Conservation (phyloP, 1,140 invertebrate genomes). For the Megathymus violae region DNA sequence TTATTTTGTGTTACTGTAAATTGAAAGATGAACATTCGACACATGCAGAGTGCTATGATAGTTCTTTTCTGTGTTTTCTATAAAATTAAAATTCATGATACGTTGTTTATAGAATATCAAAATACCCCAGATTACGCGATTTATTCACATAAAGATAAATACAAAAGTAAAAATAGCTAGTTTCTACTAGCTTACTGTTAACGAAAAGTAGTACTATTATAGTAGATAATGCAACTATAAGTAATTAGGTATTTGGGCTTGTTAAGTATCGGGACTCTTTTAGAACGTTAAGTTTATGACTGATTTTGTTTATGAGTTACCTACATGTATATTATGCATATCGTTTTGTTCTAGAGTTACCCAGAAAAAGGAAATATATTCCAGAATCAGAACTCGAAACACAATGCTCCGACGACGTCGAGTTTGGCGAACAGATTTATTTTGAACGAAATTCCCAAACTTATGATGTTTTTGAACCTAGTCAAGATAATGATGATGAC, state of each 20-base stretch:
- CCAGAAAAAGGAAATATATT: slow-evolving; percentile 16
- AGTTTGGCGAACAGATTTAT: slow-evolving; percentile 10
- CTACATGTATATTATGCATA: not conserved
- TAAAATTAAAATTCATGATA: too few species aligned
- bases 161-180: not conserved
- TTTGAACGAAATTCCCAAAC: slow-evolving; percentile 23
- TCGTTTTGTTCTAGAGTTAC: slow-evolving; percentile 14
- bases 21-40: too few species aligned
- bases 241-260: not conserved
- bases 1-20: too few species aligned
- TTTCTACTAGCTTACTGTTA: not conserved
- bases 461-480: too few species aligned
- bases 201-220: not conserved
- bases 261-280: too few species aligned
- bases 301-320: not conserved
- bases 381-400: slow-evolving; percentile 20
- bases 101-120: too few species aligned
- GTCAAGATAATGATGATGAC: not conserved
- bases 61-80: too few species aligned
- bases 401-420: slow-evolving; percentile 7
- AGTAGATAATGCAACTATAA: not conserved
- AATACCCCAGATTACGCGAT: not conserved
- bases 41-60: too few species aligned
- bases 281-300: too few species aligned
- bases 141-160: not conserved